A percentile compares a stretch with the other conserved stretches of the same genome.
Conservation (phyloP, 2,113 vertebrate genomes). For the Pimephales promelas region DNA sequence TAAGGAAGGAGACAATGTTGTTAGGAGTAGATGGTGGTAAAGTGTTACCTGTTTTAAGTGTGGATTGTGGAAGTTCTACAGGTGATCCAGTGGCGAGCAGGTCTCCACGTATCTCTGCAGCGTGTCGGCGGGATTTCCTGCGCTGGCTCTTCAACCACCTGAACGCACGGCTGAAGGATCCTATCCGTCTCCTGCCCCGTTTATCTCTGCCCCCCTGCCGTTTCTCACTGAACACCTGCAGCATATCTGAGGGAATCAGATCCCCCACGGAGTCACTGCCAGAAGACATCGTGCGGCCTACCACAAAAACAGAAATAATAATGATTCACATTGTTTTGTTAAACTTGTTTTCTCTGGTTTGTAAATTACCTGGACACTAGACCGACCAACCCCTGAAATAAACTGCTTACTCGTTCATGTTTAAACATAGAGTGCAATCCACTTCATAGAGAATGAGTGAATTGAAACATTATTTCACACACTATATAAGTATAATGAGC, state of each 20-base stretch:
- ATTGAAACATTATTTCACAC: too few species aligned
- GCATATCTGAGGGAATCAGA: conserved; percentile 79
- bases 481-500: neutral
- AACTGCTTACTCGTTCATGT: neutral
- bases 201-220: conserved; percentile 68
- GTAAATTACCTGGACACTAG: neutral
- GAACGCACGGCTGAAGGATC: conserved; percentile 74
- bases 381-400: neutral
- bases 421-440: neutral
- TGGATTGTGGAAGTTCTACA: conserved; percentile 13
- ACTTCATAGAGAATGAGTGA: too few species aligned
- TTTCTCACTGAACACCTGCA: conserved; percentile 75
- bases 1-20: neutral
- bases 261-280: conserved; percentile 76
- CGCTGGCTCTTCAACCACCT: conserved; percentile 79
- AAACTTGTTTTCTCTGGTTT: neutral
- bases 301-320: neutral
- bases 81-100: conserved; percentile 56
- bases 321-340: neutral
- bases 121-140: conserved; percentile 70
- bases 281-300: conserved; percentile 69
- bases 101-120: conserved; percentile 52
- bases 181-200: conserved; percentile 66
- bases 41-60: conserved; percentile 20
- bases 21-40: neutral